Percentiles rank a stretch among this genome's conserved stretches.
Conservation (phyloP, 2,888 invertebrate genomes). For the Phengaris alcon region DNA sequence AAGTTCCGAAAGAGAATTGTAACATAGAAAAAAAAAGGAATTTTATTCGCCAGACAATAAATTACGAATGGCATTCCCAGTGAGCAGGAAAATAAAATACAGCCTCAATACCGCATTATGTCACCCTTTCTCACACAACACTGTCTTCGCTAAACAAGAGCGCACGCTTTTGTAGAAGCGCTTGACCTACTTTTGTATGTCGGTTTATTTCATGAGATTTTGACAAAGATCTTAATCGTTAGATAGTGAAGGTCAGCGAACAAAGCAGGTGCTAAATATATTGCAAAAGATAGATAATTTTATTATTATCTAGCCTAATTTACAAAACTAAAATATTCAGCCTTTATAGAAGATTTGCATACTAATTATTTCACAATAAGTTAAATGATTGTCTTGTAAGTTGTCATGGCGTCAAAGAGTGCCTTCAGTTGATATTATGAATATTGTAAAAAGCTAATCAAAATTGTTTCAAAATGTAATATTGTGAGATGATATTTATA, state of each 20-base stretch:
- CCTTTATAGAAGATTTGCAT: not conserved
- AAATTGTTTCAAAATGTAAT: not conserved
- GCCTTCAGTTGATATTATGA: not conserved
- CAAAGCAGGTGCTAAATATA: slow-evolving; percentile 5
- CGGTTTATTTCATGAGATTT: not conserved
- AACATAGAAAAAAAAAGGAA: slow-evolving; percentile 32
- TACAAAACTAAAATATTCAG: not conserved
- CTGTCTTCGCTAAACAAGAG: slow-evolving; percentile 25
- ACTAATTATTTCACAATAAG: not conserved
- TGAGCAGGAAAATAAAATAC: slow-evolving; percentile 69
- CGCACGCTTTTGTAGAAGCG: slow-evolving; percentile 21
- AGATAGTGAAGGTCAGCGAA: not conserved
- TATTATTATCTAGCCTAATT: not conserved
- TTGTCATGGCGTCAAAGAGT: slow-evolving; percentile 4
- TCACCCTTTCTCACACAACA: slow-evolving; percentile 28
- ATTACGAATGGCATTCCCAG: slow-evolving; percentile 59
- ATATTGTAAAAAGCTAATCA: not conserved
- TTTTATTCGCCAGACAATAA: slow-evolving; percentile 47
- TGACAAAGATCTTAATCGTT: slow-evolving; percentile 4
- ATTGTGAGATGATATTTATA: not conserved
- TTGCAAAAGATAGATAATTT: slow-evolving; percentile 1
- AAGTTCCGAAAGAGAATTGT: slow-evolving; percentile 16
- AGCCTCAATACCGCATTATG: slow-evolving; percentile 30
- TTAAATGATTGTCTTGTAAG: not conserved
- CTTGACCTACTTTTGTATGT: slow-evolving; percentile 12